These are phyloP conservation scores for Abrostola tripartita DNA, from an alignment of 2,888 invertebrate genomes.

Conservation along the genomic window DNA sequence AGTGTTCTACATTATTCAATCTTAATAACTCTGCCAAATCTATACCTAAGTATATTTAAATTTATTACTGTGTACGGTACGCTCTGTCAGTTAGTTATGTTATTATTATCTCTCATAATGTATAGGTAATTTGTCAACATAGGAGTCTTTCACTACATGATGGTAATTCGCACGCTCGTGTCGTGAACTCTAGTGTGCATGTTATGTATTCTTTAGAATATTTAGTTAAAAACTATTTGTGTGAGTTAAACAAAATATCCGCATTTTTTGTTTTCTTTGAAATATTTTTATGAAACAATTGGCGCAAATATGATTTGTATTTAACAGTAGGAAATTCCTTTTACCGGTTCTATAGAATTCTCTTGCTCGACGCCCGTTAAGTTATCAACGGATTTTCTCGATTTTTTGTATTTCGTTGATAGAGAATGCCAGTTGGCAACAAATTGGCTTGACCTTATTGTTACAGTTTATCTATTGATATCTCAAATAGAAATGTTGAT, in stretches of 20 bases:
- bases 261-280: constrained; percentile 35
- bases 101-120: too few species aligned
- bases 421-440: constrained; percentile 4
- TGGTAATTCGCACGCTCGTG: constrained; percentile 13
- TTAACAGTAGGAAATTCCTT: constrained; percentile 25
- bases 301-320: constrained; percentile 16
- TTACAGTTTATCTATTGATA: neutral
- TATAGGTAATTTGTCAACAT: too few species aligned
- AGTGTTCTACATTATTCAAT: constrained; percentile 29
- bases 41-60: neutral
- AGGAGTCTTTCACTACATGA: neutral
- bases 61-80: neutral
- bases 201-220: constrained; percentile 34
- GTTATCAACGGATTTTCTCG: constrained; percentile 22
- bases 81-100: too few species aligned
- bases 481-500: constrained; percentile 3
- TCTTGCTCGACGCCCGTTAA: constrained; percentile 13
- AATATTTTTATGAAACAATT: constrained; percentile 19
- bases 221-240: constrained; percentile 29
- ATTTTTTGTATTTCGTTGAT: constrained; percentile 22
- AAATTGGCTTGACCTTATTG: constrained; percentile 7
- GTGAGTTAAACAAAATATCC: constrained; percentile 41
- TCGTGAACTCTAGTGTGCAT: constrained; percentile 7
- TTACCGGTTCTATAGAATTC: constrained; percentile 12
- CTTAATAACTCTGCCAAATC: neutral